These are phyloP conservation scores for Synanthedon myopaeformis DNA, from an alignment of 2,888 invertebrate species.

Conservation along the genomic window DNA sequence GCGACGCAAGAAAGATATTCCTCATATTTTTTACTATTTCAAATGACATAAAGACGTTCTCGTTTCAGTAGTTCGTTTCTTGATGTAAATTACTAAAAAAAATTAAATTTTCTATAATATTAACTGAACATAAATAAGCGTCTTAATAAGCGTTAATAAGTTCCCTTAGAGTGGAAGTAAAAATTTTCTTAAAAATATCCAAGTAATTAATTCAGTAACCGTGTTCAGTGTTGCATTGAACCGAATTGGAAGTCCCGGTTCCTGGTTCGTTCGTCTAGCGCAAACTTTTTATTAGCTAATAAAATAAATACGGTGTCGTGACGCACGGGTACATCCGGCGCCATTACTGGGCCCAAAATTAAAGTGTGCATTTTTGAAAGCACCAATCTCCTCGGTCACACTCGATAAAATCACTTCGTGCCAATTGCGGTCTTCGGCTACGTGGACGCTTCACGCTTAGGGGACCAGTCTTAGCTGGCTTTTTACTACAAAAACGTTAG, in stretches of 20 bases:
- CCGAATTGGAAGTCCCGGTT: neutral
- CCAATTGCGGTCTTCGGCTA: constrained; percentile 39
- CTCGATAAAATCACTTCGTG: constrained; percentile 64
- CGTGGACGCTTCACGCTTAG: constrained; percentile 13
- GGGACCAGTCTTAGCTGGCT: constrained; percentile 3
- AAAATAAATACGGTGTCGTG: constrained; percentile 56
- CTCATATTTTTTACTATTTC: constrained; percentile 13
- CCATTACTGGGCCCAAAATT: constrained; percentile 50
- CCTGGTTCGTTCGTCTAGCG: neutral
- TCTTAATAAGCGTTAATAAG: no score
- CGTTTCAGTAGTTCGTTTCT: no score
- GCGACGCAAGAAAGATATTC: constrained; percentile 40
- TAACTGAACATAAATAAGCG: no score
- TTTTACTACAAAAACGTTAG: no score
- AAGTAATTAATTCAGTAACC: no score
- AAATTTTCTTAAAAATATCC: no score
- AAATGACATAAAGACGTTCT: neutral
- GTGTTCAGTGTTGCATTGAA: no score
- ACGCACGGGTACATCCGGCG: constrained; percentile 48
- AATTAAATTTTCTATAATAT: no score
- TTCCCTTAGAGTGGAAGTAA: no score
- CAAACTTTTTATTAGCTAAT: constrained; percentile 56
- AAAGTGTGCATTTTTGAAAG: constrained; percentile 63
- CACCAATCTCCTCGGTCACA: constrained; percentile 57
- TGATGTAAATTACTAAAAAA: no score